These are phyloP conservation scores for Lacerta agilis DNA, from an alignment of 2,797 vertebrate species.

Conservation along the genomic window DNA sequence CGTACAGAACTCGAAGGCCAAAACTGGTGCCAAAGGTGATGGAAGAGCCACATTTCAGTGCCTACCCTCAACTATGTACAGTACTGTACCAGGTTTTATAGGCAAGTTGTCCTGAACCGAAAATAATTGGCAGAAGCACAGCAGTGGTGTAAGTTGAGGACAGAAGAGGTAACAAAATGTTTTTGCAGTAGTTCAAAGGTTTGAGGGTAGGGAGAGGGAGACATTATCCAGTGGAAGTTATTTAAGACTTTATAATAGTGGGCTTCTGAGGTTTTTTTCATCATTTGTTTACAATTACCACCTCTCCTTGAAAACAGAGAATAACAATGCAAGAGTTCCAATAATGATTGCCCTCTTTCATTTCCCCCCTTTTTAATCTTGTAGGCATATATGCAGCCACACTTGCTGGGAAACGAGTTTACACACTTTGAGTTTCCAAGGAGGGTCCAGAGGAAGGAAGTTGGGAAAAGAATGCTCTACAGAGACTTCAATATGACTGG, in stretches of 20 bases:
- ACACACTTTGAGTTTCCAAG: slow-evolving; percentile 98
- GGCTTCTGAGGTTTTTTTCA: not conserved
- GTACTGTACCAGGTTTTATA: not conserved
- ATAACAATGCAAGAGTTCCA: not conserved
- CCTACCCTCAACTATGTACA: not conserved
- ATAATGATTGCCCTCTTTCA: slow-evolving; percentile 12
- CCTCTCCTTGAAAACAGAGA: not conserved
- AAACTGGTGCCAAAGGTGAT: too few relatives aligned
- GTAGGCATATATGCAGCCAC: slow-evolving; percentile 97
- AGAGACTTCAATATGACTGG: slow-evolving; percentile 98
- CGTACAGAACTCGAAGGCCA: not conserved
- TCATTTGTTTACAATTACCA: not conserved
- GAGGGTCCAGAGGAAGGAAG: slow-evolving; percentile 94
- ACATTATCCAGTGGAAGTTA: not conserved
- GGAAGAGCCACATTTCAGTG: too few relatives aligned
- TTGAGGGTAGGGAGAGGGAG: not conserved
- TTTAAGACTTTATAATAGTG: not conserved
- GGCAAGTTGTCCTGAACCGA: not conserved
- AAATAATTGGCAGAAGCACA: not conserved
- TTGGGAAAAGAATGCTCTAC: slow-evolving; percentile 98
- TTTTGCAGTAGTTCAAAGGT: not conserved
- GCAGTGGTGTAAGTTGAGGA: not conserved
- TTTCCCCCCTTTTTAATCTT: slow-evolving; percentile 43
- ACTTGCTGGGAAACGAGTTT: slow-evolving; percentile 97
- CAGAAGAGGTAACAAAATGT: not conserved